These are phyloP conservation scores for Neomorphus geoffroyi DNA, from an alignment of 2,797 vertebrate genomes.

Conservation along the genomic window DNA sequence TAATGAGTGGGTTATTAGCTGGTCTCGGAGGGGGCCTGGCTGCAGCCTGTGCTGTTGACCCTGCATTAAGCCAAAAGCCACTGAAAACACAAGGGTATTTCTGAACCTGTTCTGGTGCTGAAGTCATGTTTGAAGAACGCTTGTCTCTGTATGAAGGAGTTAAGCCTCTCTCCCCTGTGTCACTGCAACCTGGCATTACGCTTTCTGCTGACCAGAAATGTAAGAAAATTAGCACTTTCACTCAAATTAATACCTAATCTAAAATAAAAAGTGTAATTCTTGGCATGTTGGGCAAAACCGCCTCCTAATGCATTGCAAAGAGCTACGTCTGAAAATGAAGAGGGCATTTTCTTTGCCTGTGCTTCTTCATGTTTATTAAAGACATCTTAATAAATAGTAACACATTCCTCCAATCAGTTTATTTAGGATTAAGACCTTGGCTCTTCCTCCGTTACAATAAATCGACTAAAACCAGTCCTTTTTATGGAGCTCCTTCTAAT, in stretches of 20 bases:
- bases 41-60: fast-evolving
- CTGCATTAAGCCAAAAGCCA: background rate
- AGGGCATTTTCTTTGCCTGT: background rate
- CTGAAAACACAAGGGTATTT: background rate
- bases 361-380: background rate
- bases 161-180: background rate
- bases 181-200: background rate
- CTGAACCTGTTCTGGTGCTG: background rate
- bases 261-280: background rate
- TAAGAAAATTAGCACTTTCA: background rate
- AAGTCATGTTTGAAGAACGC: fast-evolving
- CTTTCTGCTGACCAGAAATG: background rate
- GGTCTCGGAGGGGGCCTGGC: background rate
- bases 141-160: background rate
- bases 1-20: background rate
- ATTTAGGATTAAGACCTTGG: background rate
- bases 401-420: background rate
- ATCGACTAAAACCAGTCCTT: background rate
- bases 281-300: fast-evolving
- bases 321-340: background rate
- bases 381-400: background rate
- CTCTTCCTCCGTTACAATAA: background rate
- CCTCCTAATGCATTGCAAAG: background rate
- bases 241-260: background rate
- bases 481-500: background rate